Base-by-base conservation (phyloP, 2,888 invertebrate genomes). In the Acanthosepion esculentum region DNA sequence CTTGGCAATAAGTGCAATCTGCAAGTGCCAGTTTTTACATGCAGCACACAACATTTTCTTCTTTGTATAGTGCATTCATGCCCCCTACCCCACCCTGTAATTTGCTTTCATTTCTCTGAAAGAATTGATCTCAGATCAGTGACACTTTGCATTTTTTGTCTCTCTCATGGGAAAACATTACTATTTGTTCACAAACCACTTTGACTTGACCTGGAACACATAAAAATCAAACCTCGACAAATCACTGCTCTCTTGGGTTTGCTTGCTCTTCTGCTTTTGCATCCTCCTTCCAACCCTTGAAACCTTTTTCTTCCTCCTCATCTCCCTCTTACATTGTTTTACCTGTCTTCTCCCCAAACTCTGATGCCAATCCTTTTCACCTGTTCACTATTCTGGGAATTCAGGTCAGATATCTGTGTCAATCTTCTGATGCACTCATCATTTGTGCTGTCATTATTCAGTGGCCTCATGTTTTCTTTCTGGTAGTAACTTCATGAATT, bases 381-480 rank as follows among this genome's bases (percentile, higher is more conserved):
- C 78, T 78, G 78, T 4, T 33, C n/a, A 78, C 78, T 78, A 18
- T 33, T n/a, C 78, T 78, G 78, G 33, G 78, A 78, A 78, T 78
- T 78, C n/a, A 78, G 78, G 78, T 78, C 78, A 78, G 78, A 78
- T 78, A 78, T 78, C n/a, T 78, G 78, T n/a, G 78, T 33, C 78
- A 33, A 78, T 78, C n/a, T 78, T 78, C n/a, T 78, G 78, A 78
- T 78, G 78, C 78, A 33, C 78, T 78, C 78, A 33, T n/a, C 78
- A 78, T 33, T 78, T 33, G 64, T 64, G 7, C 50, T 50, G 59
- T 59, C 59, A 59, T 20, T 59, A 23, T 59, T 20, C 78, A 33
- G 15, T 78, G n/a, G n/a, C 15, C 78, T 78, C n/a, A 5, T 2
- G 33, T 15, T 78, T 33, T 78, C 10, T 26, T 64, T 15, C 78